Base-by-base conservation (phyloP, 2,888 invertebrate species). In the Thereva nobilitata region DNA sequence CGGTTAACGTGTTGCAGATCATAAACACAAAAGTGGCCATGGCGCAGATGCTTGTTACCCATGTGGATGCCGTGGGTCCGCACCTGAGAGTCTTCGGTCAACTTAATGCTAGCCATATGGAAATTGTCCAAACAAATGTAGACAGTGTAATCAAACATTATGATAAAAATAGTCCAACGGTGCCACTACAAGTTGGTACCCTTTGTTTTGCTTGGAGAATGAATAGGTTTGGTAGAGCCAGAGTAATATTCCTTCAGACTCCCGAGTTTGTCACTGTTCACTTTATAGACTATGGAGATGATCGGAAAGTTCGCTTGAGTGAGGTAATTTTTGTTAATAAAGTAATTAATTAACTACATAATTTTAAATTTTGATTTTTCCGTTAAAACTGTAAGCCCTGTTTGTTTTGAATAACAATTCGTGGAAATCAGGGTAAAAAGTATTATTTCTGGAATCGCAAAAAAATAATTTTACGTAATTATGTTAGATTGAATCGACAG, bases 41-140 rank as follows among this genome's bases (percentile, higher is more conserved):
- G 59, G 59, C 37, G 47, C 59, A 59, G 34, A 23, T 86, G 55
- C 84, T 82, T 72, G 84, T 89, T 74, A 90, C 89, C 70, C 85
- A 86, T 80, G 84, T 91, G 70, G 89, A 90, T 74, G 84, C 85
- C 59, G 87, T 88, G 69, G 87, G 88, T 40, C 85, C 86, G 67
- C 87, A 88, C 75, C 79, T 92, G 68, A 88, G 86, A 81, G 82
- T 92, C 75, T 89, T 87, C 83, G 91, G 89, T 38, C 91, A 91
- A 78, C 70, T 74, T 3, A 79, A 80, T 71, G 73, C 72, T 49
- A 76, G 77, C 64, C 76, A 77, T n/a, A 72, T 74, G 68, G 69
- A 71, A n/a, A 61, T 76, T 44, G 73, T 80, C 57, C 78, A 75
- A 70, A 71, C 72, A 38, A 76, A 76, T 61, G 72, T 80, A 37